These are phyloP conservation scores for Axis porcinus DNA, from an alignment of 2,113 vertebrate species.

Conservation along the genomic window DNA sequence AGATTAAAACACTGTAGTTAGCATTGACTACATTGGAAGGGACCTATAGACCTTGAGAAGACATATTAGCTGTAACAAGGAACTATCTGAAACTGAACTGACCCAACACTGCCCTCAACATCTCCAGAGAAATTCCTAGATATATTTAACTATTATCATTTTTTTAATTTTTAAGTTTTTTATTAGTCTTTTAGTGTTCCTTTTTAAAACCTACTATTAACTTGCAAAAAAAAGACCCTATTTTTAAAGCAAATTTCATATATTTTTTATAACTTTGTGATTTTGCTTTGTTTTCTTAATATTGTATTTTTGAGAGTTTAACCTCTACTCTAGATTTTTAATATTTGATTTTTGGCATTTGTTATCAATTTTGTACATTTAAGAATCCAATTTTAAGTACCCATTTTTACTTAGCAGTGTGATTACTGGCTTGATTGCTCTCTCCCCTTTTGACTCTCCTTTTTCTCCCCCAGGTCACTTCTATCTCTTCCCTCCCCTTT, in stretches of 20 bases:
- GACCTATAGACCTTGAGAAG: background rate
- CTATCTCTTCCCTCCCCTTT: background rate
- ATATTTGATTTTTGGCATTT: background rate
- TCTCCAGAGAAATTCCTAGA: background rate
- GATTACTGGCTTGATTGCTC: background rate
- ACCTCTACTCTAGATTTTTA: background rate
- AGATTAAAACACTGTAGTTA: background rate
- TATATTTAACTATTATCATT: background rate
- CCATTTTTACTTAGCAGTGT: background rate
- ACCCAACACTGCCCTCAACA: background rate
- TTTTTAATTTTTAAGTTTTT: background rate
- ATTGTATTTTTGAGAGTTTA: background rate
- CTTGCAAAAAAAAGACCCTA: background rate
- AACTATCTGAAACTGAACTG: background rate
- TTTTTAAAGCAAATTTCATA: background rate
- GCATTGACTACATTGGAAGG: background rate
- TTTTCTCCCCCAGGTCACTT: background rate
- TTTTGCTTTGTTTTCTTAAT: background rate
- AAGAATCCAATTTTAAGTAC: background rate
- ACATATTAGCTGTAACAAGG: background rate
- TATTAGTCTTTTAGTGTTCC: background rate
- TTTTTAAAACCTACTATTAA: background rate
- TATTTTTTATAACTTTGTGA: background rate
- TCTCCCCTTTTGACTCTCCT: background rate
- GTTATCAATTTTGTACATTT: background rate